These are phyloP conservation scores for Apteryx owenii DNA, from an alignment of 2,113 vertebrate genomes.

Conservation along the genomic window DNA sequence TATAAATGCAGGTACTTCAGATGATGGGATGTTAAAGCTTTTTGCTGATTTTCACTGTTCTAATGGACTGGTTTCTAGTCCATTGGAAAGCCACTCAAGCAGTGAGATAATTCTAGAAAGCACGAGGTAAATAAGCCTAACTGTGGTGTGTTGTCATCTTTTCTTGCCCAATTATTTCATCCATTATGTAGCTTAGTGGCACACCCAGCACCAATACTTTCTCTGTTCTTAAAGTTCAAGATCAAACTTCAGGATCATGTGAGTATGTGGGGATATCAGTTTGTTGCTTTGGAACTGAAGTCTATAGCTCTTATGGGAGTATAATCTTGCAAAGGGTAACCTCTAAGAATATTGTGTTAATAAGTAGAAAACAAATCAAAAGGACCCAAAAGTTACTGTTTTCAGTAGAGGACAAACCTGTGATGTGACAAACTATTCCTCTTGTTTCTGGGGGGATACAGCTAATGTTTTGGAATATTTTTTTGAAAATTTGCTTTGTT, in stretches of 20 bases:
- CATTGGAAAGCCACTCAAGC: not conserved
- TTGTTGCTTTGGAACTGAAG: not conserved
- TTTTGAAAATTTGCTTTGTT: rapidly evolving
- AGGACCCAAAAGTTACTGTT: rapidly evolving
- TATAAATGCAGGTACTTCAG: not conserved
- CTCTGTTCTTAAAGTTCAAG: not conserved
- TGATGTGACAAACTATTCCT: not conserved
- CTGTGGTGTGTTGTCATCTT: not conserved
- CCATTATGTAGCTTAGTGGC: rapidly evolving
- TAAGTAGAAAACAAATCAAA: not conserved
- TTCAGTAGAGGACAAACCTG: not conserved
- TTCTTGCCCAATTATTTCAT: rapidly evolving
- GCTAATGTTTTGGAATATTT: not conserved
- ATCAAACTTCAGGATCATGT: not conserved
- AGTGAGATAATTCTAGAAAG: not conserved
- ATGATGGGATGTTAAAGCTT: not conserved
- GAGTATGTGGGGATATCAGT: rapidly evolving
- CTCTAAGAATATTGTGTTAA: too few relatives aligned
- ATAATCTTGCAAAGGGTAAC: not conserved
- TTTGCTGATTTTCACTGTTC: not conserved
- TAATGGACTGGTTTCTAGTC: not conserved
- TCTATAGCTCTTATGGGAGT: not conserved
- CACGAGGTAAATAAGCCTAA: not conserved
- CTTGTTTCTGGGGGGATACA: not conserved
- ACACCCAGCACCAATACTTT: rapidly evolving